Base-by-base conservation (phyloP, 92 coral and sea anemone genomes). In the Epizoanthus ramosus region DNA sequence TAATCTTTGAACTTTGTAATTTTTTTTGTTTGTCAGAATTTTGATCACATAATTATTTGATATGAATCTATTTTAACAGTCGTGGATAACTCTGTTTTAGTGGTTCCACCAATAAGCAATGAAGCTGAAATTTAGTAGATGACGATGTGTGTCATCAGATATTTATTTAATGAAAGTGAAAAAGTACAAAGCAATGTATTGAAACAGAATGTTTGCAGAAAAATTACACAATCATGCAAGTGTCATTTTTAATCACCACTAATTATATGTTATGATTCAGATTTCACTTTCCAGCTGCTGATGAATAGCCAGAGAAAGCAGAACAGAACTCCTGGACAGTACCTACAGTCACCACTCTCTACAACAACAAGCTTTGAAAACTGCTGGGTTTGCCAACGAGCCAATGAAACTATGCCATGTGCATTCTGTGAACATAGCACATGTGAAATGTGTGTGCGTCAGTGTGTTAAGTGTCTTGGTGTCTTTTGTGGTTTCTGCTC, bases 401-500 rank as follows among this genome's bases (percentile, higher is more conserved):
- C 83, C 22, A 59, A 75, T n/a, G 98, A 93, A 75, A 83, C 87
- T 37, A 68, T 93, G 91, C 98, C 98, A 1, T 93, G 95, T 79
- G 88, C 98, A 52, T 91, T 93, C 71, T 93, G 95, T 85, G 98
- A 93, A 69, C 93, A 86, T 73, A 85, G 75, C 69, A 91, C 84
- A 8, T 93, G 98, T 85, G 98, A 93, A 72, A 93, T 93, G 98
- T 93, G 95, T 22, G 95, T 93, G 70, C 98, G 95, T 8, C 98
- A 93, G 50, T 93, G 98, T 66, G 85, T 75, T 84, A 87, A 84
- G 67, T 93, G 98, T 75, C 84, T 91, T 83, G 98, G 98, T 63
- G 98, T 93, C 28, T 93, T 91, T 87, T 93, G 98, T 63, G 59
- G 91, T 3, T 89, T 89, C 68, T 93, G 98, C 57, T 92, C 98